Conservation (phyloP, 2,113 vertebrate species). For the Macrotus californicus region DNA sequence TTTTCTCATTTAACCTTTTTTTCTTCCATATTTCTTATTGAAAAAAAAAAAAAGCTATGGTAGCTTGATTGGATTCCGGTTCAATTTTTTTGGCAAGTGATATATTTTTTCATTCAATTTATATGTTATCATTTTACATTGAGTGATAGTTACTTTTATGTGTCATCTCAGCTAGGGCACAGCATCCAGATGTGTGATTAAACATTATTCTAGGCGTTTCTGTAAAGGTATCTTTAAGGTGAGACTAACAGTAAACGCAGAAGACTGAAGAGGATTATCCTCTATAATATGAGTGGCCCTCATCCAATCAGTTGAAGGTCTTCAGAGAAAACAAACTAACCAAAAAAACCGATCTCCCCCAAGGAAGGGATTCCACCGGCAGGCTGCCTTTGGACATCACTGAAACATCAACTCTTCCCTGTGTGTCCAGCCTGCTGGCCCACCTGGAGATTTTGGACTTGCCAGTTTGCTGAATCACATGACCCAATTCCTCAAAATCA, state of each 20-base stretch:
- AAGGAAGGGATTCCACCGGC: neutral
- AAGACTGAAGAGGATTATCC: neutral
- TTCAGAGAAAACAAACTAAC: neutral
- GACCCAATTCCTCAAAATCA: neutral
- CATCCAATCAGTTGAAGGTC: neutral
- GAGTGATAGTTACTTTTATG: neutral
- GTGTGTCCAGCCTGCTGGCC: neutral
- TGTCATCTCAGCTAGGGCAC: neutral
- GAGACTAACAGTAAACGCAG: too few species aligned
- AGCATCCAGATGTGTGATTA: neutral
- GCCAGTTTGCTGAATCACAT: neutral
- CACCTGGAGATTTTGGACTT: neutral
- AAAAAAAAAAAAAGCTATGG: neutral
- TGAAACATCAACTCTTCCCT: neutral
- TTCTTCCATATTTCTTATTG: neutral
- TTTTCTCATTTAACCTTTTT: neutral
- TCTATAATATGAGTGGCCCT: neutral
- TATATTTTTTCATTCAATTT: too few species aligned
- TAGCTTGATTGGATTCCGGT: neutral
- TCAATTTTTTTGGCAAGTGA: neutral
- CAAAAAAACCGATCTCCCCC: neutral
- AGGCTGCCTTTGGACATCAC: neutral
- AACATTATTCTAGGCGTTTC: neutral
- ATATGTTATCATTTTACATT: too few species aligned
- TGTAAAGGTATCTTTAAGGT: neutral